These are phyloP conservation scores for Drosophila lutescens DNA, from an alignment of 2,888 invertebrate species.

Conservation along the genomic window DNA sequence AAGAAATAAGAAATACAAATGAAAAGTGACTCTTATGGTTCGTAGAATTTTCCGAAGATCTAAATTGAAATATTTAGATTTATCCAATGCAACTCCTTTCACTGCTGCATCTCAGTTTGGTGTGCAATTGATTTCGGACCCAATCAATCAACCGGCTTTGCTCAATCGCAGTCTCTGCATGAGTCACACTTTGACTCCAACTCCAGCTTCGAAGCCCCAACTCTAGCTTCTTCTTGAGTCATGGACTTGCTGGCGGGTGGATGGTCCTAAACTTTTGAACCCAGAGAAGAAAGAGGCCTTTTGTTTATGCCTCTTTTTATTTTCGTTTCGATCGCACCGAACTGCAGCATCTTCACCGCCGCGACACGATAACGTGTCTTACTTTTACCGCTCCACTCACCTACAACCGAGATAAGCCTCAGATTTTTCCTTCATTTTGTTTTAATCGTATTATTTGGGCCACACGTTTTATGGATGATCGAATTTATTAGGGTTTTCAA, in stretches of 20 bases:
- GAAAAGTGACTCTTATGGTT: too few species aligned
- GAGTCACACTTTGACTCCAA: conserved; percentile 13
- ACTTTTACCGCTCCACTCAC: conserved; percentile 15
- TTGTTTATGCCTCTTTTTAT: conserved; percentile 3
- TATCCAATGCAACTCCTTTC: not conserved
- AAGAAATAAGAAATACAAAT: too few species aligned
- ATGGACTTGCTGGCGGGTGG: conserved; percentile 15
- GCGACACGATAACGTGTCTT: conserved; percentile 21
- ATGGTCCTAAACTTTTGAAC: conserved; percentile 1
- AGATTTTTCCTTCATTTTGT: conserved; percentile 7
- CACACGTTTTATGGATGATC: not conserved
- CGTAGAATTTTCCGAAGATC: too few species aligned
- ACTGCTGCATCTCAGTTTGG: not conserved
- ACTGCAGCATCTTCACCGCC: conserved; percentile 3
- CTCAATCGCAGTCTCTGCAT: not conserved
- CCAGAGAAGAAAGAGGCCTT: conserved; percentile 6
- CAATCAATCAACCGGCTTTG: conserved; percentile 51
- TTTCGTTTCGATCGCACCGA: not conserved
- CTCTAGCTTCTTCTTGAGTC: conserved; percentile 8
- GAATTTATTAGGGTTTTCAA: conserved; percentile 24
- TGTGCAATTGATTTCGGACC: conserved; percentile 6
- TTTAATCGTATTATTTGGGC: not conserved
- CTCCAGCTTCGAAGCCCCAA: conserved; percentile 7
- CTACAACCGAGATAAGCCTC: conserved; percentile 7
- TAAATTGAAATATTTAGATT: too few species aligned